A percentile compares a stretch with the other conserved stretches of the same genome.
phyloP scores from a whole-genome alignment of 2,888 invertebrate genomes.

The Cataglyphis livida region DNA sequence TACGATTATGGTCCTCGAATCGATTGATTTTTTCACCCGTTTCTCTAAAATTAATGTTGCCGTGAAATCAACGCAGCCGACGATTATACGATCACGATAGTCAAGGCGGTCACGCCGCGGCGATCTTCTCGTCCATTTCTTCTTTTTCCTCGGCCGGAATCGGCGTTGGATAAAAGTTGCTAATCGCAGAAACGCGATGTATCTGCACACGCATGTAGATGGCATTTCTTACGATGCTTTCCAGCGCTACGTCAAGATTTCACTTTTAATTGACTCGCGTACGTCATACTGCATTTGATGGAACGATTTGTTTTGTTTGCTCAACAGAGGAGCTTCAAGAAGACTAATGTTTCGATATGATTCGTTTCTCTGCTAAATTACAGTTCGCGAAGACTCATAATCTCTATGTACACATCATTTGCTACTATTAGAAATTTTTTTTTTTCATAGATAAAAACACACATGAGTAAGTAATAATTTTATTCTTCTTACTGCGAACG shows the following conservation, averaged over 20 bases:
- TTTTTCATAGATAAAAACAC: background rate
- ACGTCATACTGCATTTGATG: background rate
- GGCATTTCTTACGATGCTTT: conserved; percentile 55
- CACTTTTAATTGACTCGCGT: conserved; percentile 65
- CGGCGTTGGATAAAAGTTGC: conserved; percentile 21
- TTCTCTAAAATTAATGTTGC: conserved; percentile 36
- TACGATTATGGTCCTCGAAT: conserved; percentile 34
- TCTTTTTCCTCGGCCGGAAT: conserved; percentile 12
- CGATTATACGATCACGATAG: conserved; percentile 49
- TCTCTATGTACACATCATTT: no score
- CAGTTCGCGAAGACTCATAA: background rate
- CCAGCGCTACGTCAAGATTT: conserved; percentile 63
- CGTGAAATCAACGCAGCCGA: conserved; percentile 57
- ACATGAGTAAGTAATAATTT: background rate
- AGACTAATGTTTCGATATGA: background rate
- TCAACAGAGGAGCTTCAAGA: background rate
- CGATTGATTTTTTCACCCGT: conserved; percentile 39
- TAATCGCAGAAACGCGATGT: conserved; percentile 22
- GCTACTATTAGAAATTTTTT: no score
- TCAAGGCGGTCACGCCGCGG: conserved; percentile 31
- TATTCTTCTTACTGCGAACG: background rate
- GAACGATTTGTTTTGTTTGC: background rate
- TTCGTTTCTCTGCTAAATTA: background rate
- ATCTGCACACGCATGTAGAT: background rate
- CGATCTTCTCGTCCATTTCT: conserved; percentile 16